Percentiles rank a stretch among this genome's conserved stretches.
Conservation (phyloP, 2,113 vertebrate genomes). For the Pithys albifrons region DNA sequence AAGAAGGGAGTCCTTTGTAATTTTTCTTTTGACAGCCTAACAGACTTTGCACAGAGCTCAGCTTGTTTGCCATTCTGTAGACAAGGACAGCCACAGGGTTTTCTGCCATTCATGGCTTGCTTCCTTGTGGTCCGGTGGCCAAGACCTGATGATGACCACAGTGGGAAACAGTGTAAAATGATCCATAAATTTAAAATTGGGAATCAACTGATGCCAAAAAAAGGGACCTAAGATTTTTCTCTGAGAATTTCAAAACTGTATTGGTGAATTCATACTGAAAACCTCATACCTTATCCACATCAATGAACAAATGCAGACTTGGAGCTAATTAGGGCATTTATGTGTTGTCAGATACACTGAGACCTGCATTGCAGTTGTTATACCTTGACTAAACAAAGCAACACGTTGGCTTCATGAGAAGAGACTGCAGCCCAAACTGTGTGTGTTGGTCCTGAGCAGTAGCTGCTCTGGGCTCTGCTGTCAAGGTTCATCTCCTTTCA, state of each 20-base stretch:
- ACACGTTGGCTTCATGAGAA: neutral
- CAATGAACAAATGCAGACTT: neutral
- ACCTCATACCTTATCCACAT: neutral
- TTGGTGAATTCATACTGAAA: constrained; percentile 2
- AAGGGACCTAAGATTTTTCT: neutral
- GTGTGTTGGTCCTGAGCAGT: neutral
- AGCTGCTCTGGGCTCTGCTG: neutral
- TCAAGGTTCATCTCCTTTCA: neutral
- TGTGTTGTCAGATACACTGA: neutral
- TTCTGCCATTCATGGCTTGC: constrained; percentile 80
- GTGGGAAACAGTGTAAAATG: constrained; percentile 77
- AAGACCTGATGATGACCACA: constrained; percentile 77
- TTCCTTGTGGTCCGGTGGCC: constrained; percentile 73
- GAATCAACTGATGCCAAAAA: constrained; percentile 75
- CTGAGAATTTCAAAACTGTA: constrained; percentile 26
- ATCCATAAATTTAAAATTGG: constrained; percentile 81
- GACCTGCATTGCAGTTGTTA: neutral
- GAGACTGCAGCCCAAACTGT: neutral
- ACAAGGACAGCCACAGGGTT: constrained; percentile 79
- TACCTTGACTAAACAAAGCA: neutral
- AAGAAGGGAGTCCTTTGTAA: constrained; percentile 56
- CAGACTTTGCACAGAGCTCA: constrained; percentile 60
- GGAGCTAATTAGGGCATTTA: neutral
- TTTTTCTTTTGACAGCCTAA: constrained; percentile 70
- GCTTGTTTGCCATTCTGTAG: constrained; percentile 76